Base-by-base conservation (phyloP, 2,797 vertebrate species). In the Setipinna tenuifilis region DNA sequence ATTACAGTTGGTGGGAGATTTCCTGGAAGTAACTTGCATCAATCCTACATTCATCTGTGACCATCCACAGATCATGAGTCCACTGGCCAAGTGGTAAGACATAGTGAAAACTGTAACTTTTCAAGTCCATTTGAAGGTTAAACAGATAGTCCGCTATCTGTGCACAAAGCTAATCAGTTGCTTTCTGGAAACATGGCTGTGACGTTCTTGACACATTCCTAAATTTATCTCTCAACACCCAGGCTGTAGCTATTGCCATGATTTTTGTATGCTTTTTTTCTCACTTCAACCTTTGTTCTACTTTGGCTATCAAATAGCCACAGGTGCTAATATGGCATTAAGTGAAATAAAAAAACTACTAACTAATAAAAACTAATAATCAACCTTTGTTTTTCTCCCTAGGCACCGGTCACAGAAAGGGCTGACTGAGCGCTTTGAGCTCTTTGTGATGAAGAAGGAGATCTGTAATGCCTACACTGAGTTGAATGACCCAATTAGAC, bases 371-470 rank as follows among this genome's bases (percentile, higher is more conserved):
- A 54, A 54, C 50, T n/a, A n/a, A n/a, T n/a, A n/a, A 7, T 82
- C 87, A 54, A 90, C 35, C 11, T 25, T 57, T 65, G 23, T 10
- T 1, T 81, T 2, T 44, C 4, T 58, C 59, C 83, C 50, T 86
- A 99, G 98, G 98, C 98, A 99, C 92, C 96, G 98, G 88, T 93
- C 95, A 16, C 87, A 95, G 87, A 96, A 92, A 41, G 98, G 98
- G 25, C 93, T 99, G 35, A 99, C 98, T 0, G 98, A 99, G 92
- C 98, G 98, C 19, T 99, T 99, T 81, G 98, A 99, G 91, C 97
- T 99, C 0, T 99, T 99, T 87, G 97, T 99, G 80, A 98, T 99
- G 98, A 99, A 97, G 94, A 99, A 99, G 91, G 98, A 99, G 91
- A 91, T 99, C 86, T 99, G 98, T 90, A 99, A 99, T 46, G 97